These are phyloP conservation scores for Metacarcinus magister DNA, from an alignment of 2,888 invertebrate genomes.

Conservation along the genomic window DNA sequence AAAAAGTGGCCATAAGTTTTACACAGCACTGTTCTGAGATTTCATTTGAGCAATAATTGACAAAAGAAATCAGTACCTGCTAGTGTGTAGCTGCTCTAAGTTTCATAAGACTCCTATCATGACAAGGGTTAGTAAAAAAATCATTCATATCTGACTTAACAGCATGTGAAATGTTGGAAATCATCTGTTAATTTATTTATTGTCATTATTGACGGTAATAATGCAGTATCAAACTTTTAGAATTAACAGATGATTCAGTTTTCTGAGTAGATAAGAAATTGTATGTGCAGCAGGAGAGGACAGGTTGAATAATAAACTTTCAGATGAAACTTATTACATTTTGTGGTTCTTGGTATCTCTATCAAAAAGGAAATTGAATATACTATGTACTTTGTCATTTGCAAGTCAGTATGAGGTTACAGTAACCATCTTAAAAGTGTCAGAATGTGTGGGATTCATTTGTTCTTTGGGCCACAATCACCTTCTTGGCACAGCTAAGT, in stretches of 20 bases:
- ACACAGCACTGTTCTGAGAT: not conserved
- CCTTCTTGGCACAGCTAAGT: not conserved
- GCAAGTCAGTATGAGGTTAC: not conserved
- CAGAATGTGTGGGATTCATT: not conserved
- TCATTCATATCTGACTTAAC: not conserved
- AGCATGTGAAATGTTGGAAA: not conserved
- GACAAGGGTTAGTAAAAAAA: not conserved
- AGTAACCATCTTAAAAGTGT: not conserved
- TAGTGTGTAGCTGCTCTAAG: not conserved
- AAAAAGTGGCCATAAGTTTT: not conserved
- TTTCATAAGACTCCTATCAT: not conserved
- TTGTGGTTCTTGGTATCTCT: not conserved
- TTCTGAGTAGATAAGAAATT: not conserved
- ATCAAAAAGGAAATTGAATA: too few relatives aligned
- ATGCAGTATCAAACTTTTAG: not conserved
- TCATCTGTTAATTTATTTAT: not conserved
- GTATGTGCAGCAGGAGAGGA: not conserved
- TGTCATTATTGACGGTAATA: not conserved
- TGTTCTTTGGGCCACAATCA: not conserved
- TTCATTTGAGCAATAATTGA: not conserved
- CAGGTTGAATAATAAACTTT: not conserved
- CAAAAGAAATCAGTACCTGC: not conserved
- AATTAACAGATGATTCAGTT: not conserved
- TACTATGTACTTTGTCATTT: not conserved
- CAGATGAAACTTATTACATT: not conserved